phyloP scores from a whole-genome alignment of 2,888 invertebrate genomes.

The Tetropium fuscum region DNA sequence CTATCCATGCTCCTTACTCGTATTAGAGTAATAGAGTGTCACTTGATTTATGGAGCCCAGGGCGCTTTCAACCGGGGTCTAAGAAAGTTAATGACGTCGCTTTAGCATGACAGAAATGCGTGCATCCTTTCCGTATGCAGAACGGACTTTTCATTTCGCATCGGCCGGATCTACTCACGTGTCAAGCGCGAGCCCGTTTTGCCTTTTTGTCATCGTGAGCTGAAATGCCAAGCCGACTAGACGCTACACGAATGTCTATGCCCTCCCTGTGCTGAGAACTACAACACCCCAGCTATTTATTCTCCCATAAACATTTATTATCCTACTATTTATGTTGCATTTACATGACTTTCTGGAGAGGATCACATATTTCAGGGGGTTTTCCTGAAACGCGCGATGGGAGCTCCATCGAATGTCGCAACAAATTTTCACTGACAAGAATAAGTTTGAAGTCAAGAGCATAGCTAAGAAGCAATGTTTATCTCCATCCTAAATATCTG shows the following conservation, averaged over 20 bases:
- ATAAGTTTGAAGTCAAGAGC: too few species aligned
- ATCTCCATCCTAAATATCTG: too few species aligned
- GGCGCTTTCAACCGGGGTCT: conserved; percentile 37
- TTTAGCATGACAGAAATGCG: conserved; percentile 44
- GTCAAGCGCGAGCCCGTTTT: conserved; percentile 39
- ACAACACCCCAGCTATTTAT: conserved; percentile 19
- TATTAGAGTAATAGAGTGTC: conserved; percentile 39
- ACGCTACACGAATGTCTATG: conserved; percentile 12
- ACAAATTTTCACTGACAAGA: background rate
- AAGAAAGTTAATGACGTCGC: conserved; percentile 42
- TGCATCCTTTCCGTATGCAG: conserved; percentile 52
- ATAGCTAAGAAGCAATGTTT: too few species aligned
- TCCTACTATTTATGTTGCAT: conserved; percentile 4
- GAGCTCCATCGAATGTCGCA: background rate
- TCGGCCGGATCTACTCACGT: conserved; percentile 46
- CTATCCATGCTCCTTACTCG: background rate
- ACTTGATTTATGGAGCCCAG: conserved; percentile 43
- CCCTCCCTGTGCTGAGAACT: background rate
- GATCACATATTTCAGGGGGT: background rate
- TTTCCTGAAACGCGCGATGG: background rate
- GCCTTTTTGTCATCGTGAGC: conserved; percentile 49
- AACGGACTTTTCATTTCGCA: conserved; percentile 53
- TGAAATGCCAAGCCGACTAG: conserved; percentile 48
- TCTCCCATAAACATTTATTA: conserved; percentile 17
- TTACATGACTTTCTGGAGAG: conserved; percentile 13